phyloP scores from a whole-genome alignment of 2,113 vertebrate species.

The Ondatra zibethicus region DNA sequence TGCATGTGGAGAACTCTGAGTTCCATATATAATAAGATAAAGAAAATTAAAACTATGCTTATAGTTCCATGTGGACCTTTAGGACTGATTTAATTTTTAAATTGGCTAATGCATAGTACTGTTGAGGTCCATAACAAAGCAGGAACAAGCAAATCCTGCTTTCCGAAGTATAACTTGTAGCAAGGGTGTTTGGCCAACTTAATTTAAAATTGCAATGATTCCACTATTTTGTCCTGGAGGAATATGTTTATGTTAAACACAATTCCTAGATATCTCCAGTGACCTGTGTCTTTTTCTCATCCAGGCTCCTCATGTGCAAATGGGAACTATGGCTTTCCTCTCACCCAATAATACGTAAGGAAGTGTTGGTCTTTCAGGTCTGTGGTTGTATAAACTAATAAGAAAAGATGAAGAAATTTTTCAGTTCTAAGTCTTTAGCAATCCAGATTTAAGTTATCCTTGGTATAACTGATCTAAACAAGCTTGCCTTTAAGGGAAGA shows the following conservation, averaged over 20 bases:
- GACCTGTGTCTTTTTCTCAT: neutral
- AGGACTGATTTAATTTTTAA: neutral
- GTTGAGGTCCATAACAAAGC: neutral
- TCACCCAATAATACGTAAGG: neutral
- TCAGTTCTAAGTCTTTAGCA: neutral
- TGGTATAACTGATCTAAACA: neutral
- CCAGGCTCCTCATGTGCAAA: accelerated
- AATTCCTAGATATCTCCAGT: neutral
- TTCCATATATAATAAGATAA: neutral
- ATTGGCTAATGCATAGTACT: neutral
- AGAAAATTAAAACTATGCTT: conserved; percentile 7
- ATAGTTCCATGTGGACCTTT: neutral
- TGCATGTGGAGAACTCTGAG: neutral
- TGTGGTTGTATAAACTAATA: conserved; percentile 12
- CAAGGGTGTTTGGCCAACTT: neutral
- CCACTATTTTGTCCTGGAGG: neutral
- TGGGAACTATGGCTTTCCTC: neutral
- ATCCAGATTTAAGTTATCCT: neutral
- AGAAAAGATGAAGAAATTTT: neutral
- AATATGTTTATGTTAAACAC: neutral
- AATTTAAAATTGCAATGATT: conserved; percentile 9
- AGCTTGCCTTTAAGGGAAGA: neutral
- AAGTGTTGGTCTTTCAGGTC: neutral
- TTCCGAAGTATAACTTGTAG: neutral
- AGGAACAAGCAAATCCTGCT: neutral